These are phyloP conservation scores for Mus caroli DNA, from an alignment of 2,797 vertebrate species.

Conservation along the genomic window DNA sequence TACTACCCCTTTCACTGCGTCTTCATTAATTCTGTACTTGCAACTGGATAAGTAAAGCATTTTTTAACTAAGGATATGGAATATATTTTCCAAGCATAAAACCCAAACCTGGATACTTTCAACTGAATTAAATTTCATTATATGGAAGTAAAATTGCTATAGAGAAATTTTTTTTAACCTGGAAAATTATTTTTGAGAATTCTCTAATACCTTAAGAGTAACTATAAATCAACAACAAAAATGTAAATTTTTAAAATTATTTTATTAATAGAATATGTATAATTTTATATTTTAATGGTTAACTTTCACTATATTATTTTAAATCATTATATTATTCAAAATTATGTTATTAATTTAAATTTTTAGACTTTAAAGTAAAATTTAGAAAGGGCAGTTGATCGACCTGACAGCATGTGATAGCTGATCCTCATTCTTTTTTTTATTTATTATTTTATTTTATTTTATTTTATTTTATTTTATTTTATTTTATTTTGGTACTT, in stretches of 20 bases:
- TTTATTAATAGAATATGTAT: background rate
- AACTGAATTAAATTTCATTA: constrained; percentile 33
- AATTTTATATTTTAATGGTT: background rate
- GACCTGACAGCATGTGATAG: background rate
- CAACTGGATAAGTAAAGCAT: constrained; percentile 1
- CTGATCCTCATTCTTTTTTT: background rate
- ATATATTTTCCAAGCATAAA: constrained; percentile 50
- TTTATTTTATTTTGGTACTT: background rate
- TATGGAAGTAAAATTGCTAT: constrained; percentile 49
- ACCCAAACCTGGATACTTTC: constrained; percentile 43
- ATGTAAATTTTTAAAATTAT: background rate
- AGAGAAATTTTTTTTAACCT: constrained; percentile 10
- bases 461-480: background rate
- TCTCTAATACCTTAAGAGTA: constrained; percentile 43
- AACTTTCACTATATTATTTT: background rate
- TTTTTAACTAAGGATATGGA: background rate
- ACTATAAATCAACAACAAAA: constrained; percentile 63
- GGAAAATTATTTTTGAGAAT: constrained; percentile 49
- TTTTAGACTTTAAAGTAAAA: constrained; percentile 34
- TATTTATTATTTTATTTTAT: too few relatives aligned
- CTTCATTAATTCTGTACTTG: constrained; percentile 36
- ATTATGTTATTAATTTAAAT: background rate
- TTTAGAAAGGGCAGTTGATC: background rate
- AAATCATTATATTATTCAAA: background rate
- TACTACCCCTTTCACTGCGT: background rate